Conservation (phyloP, 2,888 invertebrate genomes). For the Phlogophora meticulosa region DNA sequence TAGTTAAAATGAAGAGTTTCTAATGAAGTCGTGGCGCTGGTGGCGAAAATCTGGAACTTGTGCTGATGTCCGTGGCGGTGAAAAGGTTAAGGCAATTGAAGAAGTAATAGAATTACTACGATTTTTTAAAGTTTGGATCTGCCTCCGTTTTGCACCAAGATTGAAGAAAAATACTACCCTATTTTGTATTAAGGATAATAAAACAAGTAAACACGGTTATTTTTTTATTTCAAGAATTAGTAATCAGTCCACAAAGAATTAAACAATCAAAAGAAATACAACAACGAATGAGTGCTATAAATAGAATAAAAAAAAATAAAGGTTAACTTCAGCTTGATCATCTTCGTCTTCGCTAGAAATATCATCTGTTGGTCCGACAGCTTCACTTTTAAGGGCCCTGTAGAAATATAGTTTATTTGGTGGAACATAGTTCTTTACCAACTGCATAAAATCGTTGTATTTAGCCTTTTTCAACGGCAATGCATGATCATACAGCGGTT, state of each 20-base stretch:
- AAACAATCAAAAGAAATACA: background rate
- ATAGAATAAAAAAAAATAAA: background rate
- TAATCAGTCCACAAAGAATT: background rate
- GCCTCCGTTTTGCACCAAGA: constrained; percentile 10
- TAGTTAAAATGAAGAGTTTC: no score
- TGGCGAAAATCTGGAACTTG: no score
- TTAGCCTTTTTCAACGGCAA: constrained; percentile 10
- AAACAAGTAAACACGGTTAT: background rate
- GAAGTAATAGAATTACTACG: background rate
- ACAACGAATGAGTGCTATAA: background rate
- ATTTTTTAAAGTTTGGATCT: constrained; percentile 18
- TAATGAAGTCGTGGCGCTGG: no score
- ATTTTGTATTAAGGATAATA: background rate
- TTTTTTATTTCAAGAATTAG: background rate
- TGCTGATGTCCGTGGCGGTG: no score
- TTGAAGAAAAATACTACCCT: background rate
- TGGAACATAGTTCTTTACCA: constrained; percentile 10
- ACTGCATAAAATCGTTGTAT: background rate
- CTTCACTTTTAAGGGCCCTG: constrained; percentile 1
- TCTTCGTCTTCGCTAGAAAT: constrained; percentile 10
- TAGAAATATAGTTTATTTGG: constrained; percentile 12
- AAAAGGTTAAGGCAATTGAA: background rate
- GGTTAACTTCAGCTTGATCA: constrained; percentile 6
- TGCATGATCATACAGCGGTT: constrained; percentile 9
- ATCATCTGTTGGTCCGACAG: background rate